Evolutionary conservation across 2,113 vertebrate species (phyloP).

Genomic region (Petromus typicus): DNA sequence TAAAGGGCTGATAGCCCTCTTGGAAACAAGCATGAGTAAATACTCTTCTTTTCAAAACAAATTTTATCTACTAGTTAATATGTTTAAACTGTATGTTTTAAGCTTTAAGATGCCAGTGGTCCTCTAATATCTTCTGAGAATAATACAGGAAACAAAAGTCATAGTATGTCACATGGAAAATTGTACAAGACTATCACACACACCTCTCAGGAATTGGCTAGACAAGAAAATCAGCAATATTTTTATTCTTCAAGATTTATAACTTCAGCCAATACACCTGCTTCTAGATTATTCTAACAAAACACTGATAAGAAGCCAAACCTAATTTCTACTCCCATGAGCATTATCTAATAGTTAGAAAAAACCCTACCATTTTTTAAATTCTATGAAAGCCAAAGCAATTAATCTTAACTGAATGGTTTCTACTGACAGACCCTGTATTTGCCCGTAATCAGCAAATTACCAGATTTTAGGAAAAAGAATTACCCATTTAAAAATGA

Average conservation of each 20-base stretch:
- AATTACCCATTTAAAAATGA: conserved; percentile 74
- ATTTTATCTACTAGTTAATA: not conserved
- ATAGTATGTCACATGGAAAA: not conserved
- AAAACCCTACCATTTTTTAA: conserved; percentile 82
- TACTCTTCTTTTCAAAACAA: not conserved
- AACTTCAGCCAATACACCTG: not conserved
- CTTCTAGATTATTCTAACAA: conserved; percentile 42
- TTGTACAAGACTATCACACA: not conserved
- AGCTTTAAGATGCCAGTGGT: not conserved
- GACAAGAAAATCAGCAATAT: not conserved
- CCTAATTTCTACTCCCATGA: conserved; percentile 72
- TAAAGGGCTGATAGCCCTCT: not conserved
- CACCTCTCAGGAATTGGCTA: not conserved
- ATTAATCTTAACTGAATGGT: conserved; percentile 85
- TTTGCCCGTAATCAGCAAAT: conserved; percentile 84
- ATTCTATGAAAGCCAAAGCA: conserved; percentile 81
- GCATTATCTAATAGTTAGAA: conserved; percentile 82
- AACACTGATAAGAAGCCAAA: conserved; percentile 49
- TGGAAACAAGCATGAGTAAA: not conserved
- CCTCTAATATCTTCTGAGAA: not conserved
- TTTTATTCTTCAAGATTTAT: not conserved
- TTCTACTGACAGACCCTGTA: conserved; percentile 71
- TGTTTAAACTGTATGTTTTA: not conserved
- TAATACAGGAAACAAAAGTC: conserved; percentile 26
- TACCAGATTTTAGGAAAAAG: conserved; percentile 81